A percentile compares a stretch with the other conserved stretches of the same genome.
These are phyloP conservation scores for Calameuta idolon DNA, from an alignment of 2,888 invertebrate genomes.

Conservation along the genomic window DNA sequence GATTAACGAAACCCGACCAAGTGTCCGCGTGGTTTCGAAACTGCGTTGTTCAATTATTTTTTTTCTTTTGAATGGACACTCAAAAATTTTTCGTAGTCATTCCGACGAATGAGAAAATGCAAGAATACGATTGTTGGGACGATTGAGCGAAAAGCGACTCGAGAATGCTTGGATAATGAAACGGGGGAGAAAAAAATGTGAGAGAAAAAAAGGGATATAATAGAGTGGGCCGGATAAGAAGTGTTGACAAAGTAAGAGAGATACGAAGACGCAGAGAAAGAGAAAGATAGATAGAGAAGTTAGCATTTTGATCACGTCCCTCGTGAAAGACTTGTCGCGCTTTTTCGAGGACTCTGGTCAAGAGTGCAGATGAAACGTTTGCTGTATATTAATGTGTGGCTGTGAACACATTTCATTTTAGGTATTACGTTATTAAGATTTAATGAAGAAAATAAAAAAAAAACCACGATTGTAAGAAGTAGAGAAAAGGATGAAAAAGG, in stretches of 20 bases:
- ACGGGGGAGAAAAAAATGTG: too few species aligned
- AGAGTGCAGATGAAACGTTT: slow-evolving; percentile 11
- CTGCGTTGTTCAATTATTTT: slow-evolving; percentile 24
- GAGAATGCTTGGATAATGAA: not conserved
- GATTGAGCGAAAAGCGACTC: not conserved
- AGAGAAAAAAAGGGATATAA: not conserved
- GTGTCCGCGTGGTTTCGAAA: slow-evolving; percentile 15
- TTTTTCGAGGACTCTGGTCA: not conserved
- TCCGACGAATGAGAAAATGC: slow-evolving; percentile 24
- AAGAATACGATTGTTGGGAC: not conserved
- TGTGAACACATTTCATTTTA: slow-evolving; percentile 66
- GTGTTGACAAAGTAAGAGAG: not conserved
- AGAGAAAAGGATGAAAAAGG: not conserved
- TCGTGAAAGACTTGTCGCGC: not conserved
- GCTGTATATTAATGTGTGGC: slow-evolving; percentile 65
- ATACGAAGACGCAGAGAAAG: not conserved
- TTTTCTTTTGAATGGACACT: slow-evolving; percentile 19
- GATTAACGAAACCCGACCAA: slow-evolving; percentile 18
- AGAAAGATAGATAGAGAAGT: not conserved
- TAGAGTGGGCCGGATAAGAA: not conserved
- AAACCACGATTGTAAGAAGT: not conserved
- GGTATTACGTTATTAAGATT: slow-evolving; percentile 27
- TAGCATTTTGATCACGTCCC: not conserved
- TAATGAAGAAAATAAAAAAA: not conserved
- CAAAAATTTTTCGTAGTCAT: slow-evolving; percentile 35